Evolutionary conservation across 2,888 invertebrate genomes (phyloP).

Genomic region (Beris chalybata): DNA sequence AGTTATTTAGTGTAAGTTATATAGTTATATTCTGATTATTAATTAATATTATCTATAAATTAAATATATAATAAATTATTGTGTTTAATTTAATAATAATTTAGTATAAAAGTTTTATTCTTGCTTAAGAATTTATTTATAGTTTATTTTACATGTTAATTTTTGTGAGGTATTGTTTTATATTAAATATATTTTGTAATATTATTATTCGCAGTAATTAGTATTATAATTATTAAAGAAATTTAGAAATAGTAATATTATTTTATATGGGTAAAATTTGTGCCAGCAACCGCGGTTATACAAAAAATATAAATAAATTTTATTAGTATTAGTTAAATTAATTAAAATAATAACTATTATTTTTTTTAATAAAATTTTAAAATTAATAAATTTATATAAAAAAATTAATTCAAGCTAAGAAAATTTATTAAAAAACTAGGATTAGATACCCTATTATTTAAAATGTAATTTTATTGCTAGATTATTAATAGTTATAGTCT

Average conservation of each 20-base stretch:
- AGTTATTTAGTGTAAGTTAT: too few species aligned
- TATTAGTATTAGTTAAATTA: conserved; percentile 53
- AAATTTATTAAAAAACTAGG: conserved; percentile 61
- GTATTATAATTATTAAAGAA: conserved; percentile 62
- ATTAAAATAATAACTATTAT: conserved; percentile 41
- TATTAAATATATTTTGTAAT: conserved; percentile 56
- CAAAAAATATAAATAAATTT: conserved; percentile 63
- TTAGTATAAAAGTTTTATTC: conserved; percentile 57
- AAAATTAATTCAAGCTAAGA: conserved; percentile 57
- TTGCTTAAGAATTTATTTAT: conserved; percentile 57
- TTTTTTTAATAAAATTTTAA: conserved; percentile 64
- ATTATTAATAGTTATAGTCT: conserved; percentile 64
- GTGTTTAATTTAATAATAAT: too few species aligned
- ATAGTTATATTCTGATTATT: too few species aligned
- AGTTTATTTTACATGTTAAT: conserved; percentile 63
- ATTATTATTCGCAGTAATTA: conserved; percentile 57
- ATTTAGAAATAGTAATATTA: conserved; percentile 64
- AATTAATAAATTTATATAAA: conserved; percentile 54
- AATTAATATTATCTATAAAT: too few species aligned
- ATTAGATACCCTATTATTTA: conserved; percentile 72
- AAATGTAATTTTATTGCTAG: conserved; percentile 51
- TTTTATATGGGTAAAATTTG: conserved; percentile 65
- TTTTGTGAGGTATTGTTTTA: conserved; percentile 55
- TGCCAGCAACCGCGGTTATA: conserved; percentile 74
- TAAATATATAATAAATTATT: too few species aligned